Evolutionary conservation across 1,140 invertebrate genomes (phyloP).

Genomic region (Drusus annulatus): DNA sequence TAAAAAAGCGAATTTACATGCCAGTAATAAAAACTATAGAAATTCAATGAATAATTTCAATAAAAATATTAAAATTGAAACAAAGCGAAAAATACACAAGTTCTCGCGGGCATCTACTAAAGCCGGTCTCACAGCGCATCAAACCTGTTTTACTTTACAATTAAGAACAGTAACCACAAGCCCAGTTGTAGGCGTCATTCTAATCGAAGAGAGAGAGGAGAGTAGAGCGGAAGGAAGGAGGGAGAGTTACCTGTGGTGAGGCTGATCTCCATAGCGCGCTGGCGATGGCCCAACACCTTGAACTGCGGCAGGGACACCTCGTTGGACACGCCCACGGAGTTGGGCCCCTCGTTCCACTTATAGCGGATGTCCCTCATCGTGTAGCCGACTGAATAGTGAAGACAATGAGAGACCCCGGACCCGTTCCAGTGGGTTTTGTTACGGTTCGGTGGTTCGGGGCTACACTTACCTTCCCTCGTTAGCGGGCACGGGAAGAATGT

Average conservation of each 20-base stretch:
- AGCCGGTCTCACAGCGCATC: constrained; percentile 40
- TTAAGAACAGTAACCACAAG: background rate
- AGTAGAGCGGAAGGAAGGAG: background rate
- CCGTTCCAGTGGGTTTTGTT: constrained; percentile 78
- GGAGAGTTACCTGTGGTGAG: constrained; percentile 86
- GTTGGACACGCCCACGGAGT: constrained; percentile 92
- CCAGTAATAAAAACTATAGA: constrained; percentile 20
- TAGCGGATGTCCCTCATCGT: constrained; percentile 97
- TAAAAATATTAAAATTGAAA: constrained; percentile 38
- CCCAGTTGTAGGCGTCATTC: background rate
- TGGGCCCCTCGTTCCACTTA: constrained; percentile 94
- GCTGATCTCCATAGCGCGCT: constrained; percentile 92
- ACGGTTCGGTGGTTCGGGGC: constrained; percentile 69
- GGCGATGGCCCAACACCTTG: constrained; percentile 91
- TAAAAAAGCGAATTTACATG: constrained; percentile 46
- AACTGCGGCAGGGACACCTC: constrained; percentile 96
- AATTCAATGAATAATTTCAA: constrained; percentile 20
- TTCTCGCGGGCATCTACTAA: constrained; percentile 41
- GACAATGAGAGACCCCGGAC: constrained; percentile 78
- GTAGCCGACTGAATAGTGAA: constrained; percentile 90
- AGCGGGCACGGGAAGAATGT: constrained; percentile 31
- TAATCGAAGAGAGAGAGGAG: background rate
- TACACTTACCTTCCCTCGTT: constrained; percentile 67
- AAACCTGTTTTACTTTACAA: constrained; percentile 29
- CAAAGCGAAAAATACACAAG: constrained; percentile 34